Percentiles rank a stretch among this genome's conserved stretches.
These are phyloP conservation scores for Orchesella cincta DNA, from an alignment of 1,140 invertebrate genomes.

Conservation along the genomic window DNA sequence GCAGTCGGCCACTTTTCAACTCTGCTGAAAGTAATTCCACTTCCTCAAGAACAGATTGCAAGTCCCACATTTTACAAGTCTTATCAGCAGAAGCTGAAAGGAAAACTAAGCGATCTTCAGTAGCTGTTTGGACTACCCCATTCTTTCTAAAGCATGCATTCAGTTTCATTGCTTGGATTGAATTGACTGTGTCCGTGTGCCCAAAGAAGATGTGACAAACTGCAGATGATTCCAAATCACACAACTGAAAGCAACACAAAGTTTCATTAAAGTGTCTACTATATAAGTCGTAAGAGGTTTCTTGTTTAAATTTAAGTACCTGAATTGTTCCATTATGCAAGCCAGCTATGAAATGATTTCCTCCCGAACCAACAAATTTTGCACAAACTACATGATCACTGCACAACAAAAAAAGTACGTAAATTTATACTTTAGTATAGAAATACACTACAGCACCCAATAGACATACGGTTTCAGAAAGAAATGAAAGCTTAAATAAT, in stretches of 20 bases:
- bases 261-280: background rate
- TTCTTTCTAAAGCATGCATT: background rate
- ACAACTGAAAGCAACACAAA: conserved; percentile 47
- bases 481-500: too few species aligned
- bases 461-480: too few species aligned
- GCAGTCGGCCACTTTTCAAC: conserved; percentile 25
- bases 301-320: conserved; percentile 32
- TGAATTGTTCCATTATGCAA: conserved; percentile 45
- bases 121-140: background rate
- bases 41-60: conserved; percentile 48
- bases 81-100: conserved; percentile 58
- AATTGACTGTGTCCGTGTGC: conserved; percentile 49
- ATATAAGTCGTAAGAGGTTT: conserved; percentile 17
- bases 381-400: conserved; percentile 38
- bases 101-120: conserved; percentile 36
- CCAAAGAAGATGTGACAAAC: conserved; percentile 49
- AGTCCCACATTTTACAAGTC: conserved; percentile 61
- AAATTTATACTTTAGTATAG: too few species aligned
- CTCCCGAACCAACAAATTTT: conserved; percentile 39
- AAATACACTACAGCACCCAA: too few species aligned
- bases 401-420: too few species aligned
- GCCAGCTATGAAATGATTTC: conserved; percentile 46
- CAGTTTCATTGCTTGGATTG: conserved; percentile 37
- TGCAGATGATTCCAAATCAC: conserved; percentile 47
- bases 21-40: conserved; percentile 36